Conservation (phyloP, 2,797 vertebrate species). For the Rhinogobio ventralis region DNA sequence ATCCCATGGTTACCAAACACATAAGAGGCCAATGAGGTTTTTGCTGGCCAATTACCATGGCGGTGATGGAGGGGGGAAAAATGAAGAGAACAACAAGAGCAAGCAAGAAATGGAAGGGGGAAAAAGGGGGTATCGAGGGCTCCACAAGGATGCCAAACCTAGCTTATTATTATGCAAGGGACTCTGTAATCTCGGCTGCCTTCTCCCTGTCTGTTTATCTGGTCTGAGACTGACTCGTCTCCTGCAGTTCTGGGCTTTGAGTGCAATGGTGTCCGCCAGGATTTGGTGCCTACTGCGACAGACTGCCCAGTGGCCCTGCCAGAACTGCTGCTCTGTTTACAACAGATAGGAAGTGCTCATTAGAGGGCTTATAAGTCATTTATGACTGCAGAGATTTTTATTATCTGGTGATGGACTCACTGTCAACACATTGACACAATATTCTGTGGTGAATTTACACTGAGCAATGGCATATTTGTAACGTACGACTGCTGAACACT, state of each 20-base stretch:
- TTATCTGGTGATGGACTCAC: conserved; percentile 45
- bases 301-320: conserved; percentile 58
- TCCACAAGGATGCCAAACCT: conserved; percentile 54
- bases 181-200: conserved; percentile 54
- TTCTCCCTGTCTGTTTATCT: conserved; percentile 62
- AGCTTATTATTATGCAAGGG: conserved; percentile 60
- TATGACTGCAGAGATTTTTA: conserved; percentile 50
- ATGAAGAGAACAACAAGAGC: conserved; percentile 54
- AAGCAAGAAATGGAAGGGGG: conserved; percentile 47
- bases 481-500: background rate
- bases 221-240: conserved; percentile 59
- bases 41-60: conserved; percentile 58
- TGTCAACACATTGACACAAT: conserved; percentile 51
- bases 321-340: conserved; percentile 63
- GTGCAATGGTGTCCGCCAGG: conserved; percentile 55
- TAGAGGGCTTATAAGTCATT: conserved; percentile 57
- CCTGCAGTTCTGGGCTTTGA: conserved; percentile 61
- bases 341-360: conserved; percentile 65
- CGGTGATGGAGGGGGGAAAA: conserved; percentile 30
- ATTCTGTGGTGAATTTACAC: conserved; percentile 20
- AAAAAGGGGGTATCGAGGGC: conserved; percentile 21
- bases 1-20: conserved; percentile 65
- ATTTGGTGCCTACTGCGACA: conserved; percentile 60
- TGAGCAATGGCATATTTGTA: conserved; percentile 9
- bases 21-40: conserved; percentile 57